A percentile compares a stretch with the other conserved stretches of the same genome.
Conservation (phyloP, 2,797 vertebrate genomes). For the Cyclopterus lumpus region DNA sequence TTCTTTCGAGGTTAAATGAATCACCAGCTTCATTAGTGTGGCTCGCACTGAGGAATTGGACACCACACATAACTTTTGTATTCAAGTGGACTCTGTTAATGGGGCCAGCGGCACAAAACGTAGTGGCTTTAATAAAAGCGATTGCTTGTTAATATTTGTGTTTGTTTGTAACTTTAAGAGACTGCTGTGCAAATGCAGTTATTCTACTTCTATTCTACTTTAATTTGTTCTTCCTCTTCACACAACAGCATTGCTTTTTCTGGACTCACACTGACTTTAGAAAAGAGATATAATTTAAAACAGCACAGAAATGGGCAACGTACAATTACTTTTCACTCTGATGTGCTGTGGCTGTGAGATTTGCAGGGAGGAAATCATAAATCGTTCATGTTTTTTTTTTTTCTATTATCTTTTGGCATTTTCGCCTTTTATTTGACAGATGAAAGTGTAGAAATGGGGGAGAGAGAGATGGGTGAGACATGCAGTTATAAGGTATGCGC, state of each 20-base stretch:
- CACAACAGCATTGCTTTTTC: background rate
- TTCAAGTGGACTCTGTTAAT: conserved; percentile 41
- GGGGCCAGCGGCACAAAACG: conserved; percentile 27
- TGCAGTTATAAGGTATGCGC: background rate
- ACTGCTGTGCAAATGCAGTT: conserved; percentile 29
- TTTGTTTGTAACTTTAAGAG: conserved; percentile 14
- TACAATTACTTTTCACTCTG: conserved; percentile 33
- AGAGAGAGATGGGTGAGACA: background rate
- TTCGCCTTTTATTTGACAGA: background rate
- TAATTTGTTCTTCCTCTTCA: conserved; percentile 1
- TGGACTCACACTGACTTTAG: conserved; percentile 7
- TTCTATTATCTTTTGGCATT: background rate
- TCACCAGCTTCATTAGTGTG: conserved; percentile 64
- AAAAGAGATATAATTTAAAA: conserved; percentile 19
- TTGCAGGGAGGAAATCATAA: conserved; percentile 13
- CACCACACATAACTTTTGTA: conserved; percentile 35
- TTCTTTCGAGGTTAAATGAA: conserved; percentile 66
- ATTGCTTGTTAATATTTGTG: conserved; percentile 30
- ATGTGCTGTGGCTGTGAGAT: conserved; percentile 11
- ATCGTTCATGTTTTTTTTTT: conserved; percentile 36
- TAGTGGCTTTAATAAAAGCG: conserved; percentile 41
- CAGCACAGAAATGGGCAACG: conserved; percentile 8
- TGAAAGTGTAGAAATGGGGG: background rate
- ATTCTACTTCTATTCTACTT: background rate
- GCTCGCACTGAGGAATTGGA: conserved; percentile 45